These are phyloP conservation scores for Sardinella longiceps DNA, from an alignment of 2,797 vertebrate species.

Conservation along the genomic window DNA sequence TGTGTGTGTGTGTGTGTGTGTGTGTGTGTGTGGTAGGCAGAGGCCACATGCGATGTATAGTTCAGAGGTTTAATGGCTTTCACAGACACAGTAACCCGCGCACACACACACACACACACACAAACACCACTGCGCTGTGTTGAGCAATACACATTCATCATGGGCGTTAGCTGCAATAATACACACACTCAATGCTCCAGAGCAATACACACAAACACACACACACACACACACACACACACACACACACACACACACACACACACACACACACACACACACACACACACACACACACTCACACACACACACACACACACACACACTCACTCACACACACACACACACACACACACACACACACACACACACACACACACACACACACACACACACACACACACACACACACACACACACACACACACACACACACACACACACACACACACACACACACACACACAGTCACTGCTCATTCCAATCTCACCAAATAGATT, in stretches of 20 bases:
- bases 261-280: neutral
- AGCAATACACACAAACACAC: slow-evolving; percentile 6
- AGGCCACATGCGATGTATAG: slow-evolving; percentile 4
- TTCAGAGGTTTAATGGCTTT: slow-evolving; percentile 18
- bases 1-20: neutral
- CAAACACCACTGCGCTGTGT: neutral
- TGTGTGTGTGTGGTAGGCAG: neutral
- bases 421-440: slow-evolving; percentile 7
- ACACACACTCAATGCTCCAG: neutral
- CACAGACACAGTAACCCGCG: neutral
- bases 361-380: slow-evolving; percentile 9
- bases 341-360: neutral
- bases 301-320: neutral
- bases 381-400: neutral
- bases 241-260: neutral
- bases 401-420: neutral
- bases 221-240: no score
- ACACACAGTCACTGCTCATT: neutral
- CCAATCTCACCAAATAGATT: neutral
- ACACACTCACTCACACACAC: neutral
- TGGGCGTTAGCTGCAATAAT: slow-evolving; percentile 11
- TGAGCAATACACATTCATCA: neutral
- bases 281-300: neutral
- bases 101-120: slow-evolving; percentile 2
- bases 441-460: neutral